A percentile compares a stretch with the other conserved stretches of the same genome.
Conservation (phyloP, 2,888 invertebrate genomes). For the Desoria tigrina region DNA sequence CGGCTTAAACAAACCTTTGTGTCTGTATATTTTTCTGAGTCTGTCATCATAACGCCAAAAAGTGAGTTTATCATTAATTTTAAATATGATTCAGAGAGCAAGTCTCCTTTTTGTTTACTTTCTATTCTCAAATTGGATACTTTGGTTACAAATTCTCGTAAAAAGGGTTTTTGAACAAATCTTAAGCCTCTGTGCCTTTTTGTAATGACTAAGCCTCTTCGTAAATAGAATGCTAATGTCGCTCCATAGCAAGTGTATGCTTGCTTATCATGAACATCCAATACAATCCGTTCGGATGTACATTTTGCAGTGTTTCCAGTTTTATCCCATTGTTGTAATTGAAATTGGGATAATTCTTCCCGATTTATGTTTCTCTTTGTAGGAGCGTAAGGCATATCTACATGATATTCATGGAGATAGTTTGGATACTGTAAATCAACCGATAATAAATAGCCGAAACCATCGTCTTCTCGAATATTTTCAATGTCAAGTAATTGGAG, state of each 20-base stretch:
- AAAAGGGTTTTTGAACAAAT: background rate
- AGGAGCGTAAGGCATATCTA: background rate
- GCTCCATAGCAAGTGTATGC: background rate
- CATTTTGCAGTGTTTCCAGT: background rate
- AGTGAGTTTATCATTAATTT: background rate
- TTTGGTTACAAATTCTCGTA: background rate
- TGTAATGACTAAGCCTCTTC: too few species aligned
- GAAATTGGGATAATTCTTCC: background rate
- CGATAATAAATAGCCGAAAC: background rate
- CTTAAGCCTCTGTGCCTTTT: background rate
- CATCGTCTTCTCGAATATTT: background rate
- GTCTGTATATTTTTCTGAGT: background rate
- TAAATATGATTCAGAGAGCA: too few species aligned
- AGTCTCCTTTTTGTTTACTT: background rate
- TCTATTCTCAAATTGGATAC: background rate
- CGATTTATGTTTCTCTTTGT: background rate
- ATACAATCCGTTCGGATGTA: too few species aligned
- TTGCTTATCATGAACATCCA: background rate
- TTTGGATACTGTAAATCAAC: background rate
- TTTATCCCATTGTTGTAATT: background rate
- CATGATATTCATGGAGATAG: background rate
- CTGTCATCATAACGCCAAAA: background rate
- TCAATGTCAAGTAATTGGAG: background rate
- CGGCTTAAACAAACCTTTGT: background rate
- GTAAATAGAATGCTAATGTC: background rate